Base-by-base conservation (phyloP, 2,797 vertebrate genomes). In the Otolemur crassicaudatus region DNA sequence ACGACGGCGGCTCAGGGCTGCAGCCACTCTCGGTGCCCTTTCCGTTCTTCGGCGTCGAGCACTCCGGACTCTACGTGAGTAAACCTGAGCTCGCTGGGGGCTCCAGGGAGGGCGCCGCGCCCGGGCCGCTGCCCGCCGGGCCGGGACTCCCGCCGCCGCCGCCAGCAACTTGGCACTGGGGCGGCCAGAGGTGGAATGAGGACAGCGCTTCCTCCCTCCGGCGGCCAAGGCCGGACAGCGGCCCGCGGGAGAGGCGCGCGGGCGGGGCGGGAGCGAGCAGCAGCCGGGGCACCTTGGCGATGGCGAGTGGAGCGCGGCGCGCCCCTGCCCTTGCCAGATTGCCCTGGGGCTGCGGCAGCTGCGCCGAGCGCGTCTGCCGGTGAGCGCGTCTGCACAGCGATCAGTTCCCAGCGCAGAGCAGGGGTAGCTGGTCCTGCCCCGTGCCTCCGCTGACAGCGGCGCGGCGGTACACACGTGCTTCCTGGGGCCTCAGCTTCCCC, bases 51-150 rank as follows among this genome's bases (percentile, higher is more conserved):
- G 99, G 99, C 93, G 99, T 99, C 96, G 98, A 98, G 95, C 99
- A 99, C 98, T 98, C 98, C 0, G 99, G 99, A 79, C 99, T 99
- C 98, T 99, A 99, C 96, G 99, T 99, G 98, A 99, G 99, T 99
- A 99, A 56, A 31, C 65, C 61, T 61, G 69, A 25, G 92, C 37
- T 31, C 97, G 61, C 43, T 29, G 63, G 63, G 70, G 83, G 53
- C 75, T 60, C 86, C 34, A 7, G 72, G 88, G 61, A 14, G 79
- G 70, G 76, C 43, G 76, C 88, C 6, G 88, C 58, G 80, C 76
- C 81, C 63, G 37, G 31, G 80, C 80, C 56, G 81, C 92, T 69
- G 95, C 94, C 91, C 49, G 94, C 83, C 83, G 37, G 43, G 87
- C 58, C 90, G 43, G 65, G 81, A 37, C 95, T 84, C 91, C 56